Base-by-base conservation (phyloP, 2,113 vertebrate species). In the Syngnathus typhle region DNA sequence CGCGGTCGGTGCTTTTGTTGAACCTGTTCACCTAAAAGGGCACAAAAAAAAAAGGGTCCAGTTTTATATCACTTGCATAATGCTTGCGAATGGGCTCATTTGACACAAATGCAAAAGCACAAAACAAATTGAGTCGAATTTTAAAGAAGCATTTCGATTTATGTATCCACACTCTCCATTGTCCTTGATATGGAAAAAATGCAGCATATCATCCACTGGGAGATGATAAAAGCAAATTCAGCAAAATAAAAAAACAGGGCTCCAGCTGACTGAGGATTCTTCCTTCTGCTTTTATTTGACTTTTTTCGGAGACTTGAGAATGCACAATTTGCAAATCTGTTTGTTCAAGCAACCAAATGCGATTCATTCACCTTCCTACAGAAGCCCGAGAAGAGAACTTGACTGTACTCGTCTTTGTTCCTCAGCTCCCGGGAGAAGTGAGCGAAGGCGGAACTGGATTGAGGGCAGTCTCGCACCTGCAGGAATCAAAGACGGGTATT, bases 311-410 rank as follows among this genome's bases (percentile, higher is more conserved):
- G 15, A 47, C 15, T 47, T 7, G 46, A 16, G 46, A 47, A 47
- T 47, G 4, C 18, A 6, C 3, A 47, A 6, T 47, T 18, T 47
- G 16, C 46, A 47, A 15, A 18, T 18, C 18, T 18, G 15, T 47
- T 15, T 47, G 46, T 6, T 47, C 46, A 18, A 15, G 0, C 46
- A 16, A 6, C 4, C 16, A 18, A 1, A 47, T 16, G 15, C 46
- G 27, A 32, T 32, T 32, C 27, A 64, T 32, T 70, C 85, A 97
- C 95, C 94, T 97, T 98, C 15, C 95, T 90, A 62, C 95, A 92
- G 2, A 93, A 92, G 65, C 92, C 83, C 0, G 95, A 96, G 81
- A 98, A 98, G 60, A 98, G 90, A 65, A 96, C 90, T 0, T 86
- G 74, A 37, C 51, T 19, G 63, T 90, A 95, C 49, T 90, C 82